Percentiles rank a stretch among this genome's conserved stretches.
phyloP scores from a whole-genome alignment of 2,888 invertebrate genomes.

The Graphium colonna region DNA sequence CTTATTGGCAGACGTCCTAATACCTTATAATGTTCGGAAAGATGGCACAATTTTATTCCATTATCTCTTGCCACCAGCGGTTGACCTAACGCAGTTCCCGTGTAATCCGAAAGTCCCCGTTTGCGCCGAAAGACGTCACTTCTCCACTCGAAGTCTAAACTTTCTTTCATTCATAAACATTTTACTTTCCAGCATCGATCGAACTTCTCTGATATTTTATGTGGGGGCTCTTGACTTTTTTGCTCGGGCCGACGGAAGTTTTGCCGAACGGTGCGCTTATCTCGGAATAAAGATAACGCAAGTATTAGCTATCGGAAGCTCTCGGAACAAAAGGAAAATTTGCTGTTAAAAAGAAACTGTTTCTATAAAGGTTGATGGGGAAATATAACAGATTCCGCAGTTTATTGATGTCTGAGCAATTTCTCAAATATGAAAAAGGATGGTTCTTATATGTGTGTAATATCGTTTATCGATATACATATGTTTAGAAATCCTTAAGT shows the following conservation, averaged over 20 bases:
- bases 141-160: conserved; percentile 48
- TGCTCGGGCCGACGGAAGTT: background rate
- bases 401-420: no score
- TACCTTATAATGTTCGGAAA: conserved; percentile 19
- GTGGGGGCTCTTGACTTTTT: conserved; percentile 37
- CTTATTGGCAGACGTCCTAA: conserved; percentile 15
- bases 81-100: conserved; percentile 69
- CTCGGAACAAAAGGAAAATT: background rate
- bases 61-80: conserved; percentile 47
- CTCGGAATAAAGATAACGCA: background rate
- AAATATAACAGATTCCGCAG: no score
- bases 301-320: background rate
- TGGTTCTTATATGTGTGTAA: no score
- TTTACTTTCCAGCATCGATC: conserved; percentile 51
- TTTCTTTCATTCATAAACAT: conserved; percentile 73
- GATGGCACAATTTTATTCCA: conserved; percentile 53
- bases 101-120: conserved; percentile 68
- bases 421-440: no score
- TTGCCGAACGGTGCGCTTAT: background rate
- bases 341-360: no score
- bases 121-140: conserved; percentile 51
- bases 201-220: conserved; percentile 53
- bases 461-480: no score
- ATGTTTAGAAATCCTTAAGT: no score
- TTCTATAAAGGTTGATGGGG: no score